phyloP scores from a whole-genome alignment of 1,140 invertebrate species.

The Drosophila athabasca region DNA sequence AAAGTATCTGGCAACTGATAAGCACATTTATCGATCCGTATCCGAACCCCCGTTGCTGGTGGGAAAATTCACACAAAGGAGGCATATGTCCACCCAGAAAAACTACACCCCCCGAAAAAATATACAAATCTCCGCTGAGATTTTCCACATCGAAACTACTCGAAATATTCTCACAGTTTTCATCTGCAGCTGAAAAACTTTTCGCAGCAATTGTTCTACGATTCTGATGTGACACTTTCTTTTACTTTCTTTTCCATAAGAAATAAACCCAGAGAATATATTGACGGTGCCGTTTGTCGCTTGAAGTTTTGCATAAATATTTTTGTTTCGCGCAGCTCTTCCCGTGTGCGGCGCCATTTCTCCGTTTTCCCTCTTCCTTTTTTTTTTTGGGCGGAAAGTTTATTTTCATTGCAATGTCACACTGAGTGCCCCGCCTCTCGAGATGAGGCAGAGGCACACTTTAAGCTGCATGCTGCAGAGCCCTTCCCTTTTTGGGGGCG shows the following conservation, averaged over 20 bases:
- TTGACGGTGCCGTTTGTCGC: constrained; percentile 50
- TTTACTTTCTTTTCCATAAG: constrained; percentile 45
- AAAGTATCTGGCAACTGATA: constrained; percentile 62
- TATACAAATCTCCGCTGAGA: no score
- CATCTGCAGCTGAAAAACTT: constrained; percentile 6
- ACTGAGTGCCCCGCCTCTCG: constrained; percentile 25
- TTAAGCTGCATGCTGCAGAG: constrained; percentile 34
- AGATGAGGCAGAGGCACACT: constrained; percentile 30
- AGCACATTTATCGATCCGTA: constrained; percentile 72
- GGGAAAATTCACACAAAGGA: constrained; percentile 40
- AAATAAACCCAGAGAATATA: constrained; percentile 59
- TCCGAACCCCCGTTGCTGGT: not conserved
- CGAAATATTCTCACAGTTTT: no score
- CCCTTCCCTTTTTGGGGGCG: constrained; percentile 9
- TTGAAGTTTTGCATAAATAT: constrained; percentile 74
- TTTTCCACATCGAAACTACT: no score
- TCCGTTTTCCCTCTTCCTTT: not conserved
- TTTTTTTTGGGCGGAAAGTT: constrained; percentile 36
- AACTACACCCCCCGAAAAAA: no score
- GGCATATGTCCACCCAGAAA: constrained; percentile 19
- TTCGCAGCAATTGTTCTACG: constrained; percentile 39
- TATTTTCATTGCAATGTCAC: constrained; percentile 70
- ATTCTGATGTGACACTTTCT: constrained; percentile 25
- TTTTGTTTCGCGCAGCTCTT: constrained; percentile 62
- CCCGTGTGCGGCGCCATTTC: not conserved